A percentile compares a stretch with the other conserved stretches of the same genome.
Conservation (phyloP, 2,888 invertebrate species). For the Melieria picta region DNA sequence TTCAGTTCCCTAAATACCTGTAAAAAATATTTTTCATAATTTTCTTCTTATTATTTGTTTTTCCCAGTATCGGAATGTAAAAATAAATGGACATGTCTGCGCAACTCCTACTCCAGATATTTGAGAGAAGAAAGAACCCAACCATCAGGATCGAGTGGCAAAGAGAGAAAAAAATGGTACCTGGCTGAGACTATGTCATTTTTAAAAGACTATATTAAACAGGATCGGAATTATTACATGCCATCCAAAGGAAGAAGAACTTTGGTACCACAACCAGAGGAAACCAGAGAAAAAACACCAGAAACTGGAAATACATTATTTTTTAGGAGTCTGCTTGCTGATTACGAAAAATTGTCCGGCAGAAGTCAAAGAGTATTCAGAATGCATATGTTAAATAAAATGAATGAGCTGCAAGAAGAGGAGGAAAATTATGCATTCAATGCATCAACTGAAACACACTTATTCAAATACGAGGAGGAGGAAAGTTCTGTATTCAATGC, state of each 20-base stretch:
- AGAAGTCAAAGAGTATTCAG: constrained; percentile 30
- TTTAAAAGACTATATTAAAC: constrained; percentile 24
- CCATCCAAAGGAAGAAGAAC: constrained; percentile 27
- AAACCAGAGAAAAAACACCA: constrained; percentile 22
- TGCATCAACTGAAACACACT: background rate
- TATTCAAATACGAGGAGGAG: no score
- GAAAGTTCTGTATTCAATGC: no score
- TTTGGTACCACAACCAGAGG: constrained; percentile 12
- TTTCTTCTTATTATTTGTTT: background rate
- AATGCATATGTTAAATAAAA: constrained; percentile 27
- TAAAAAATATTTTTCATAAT: no score
- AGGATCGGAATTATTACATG: constrained; percentile 18
- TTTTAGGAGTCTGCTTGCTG: constrained; percentile 34
- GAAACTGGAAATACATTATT: constrained; percentile 35
- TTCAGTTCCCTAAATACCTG: no score
- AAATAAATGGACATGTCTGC: constrained; percentile 34
- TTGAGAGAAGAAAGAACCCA: constrained; percentile 30
- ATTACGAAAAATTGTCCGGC: constrained; percentile 32
- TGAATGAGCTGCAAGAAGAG: constrained; percentile 30
- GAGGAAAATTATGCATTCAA: constrained; percentile 19
- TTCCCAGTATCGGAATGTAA: constrained; percentile 35
- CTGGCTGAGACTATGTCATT: constrained; percentile 31
- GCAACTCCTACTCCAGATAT: constrained; percentile 31
- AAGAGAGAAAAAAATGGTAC: constrained; percentile 32
- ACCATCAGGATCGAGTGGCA: constrained; percentile 23